phyloP scores from a whole-genome alignment of 2,797 vertebrate species.

The Chiloscyllium punctatum region DNA sequence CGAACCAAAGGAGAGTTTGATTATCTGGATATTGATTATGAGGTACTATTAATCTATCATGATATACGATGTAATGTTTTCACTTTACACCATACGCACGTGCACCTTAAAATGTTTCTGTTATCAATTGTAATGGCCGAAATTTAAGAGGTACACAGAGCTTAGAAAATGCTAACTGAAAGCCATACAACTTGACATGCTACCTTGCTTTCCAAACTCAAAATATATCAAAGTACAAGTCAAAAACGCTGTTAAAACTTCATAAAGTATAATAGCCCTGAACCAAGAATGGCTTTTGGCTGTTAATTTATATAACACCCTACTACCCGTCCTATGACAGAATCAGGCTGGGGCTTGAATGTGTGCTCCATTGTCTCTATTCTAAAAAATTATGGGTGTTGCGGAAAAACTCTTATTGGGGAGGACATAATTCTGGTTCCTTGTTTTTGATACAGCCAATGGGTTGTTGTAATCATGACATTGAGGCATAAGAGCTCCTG shows the following conservation, averaged over 20 bases:
- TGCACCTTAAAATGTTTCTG: background rate
- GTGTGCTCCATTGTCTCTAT: background rate
- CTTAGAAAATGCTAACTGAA: background rate
- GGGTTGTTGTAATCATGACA: background rate
- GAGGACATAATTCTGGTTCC: background rate
- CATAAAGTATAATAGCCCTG: background rate
- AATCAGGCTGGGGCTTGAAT: background rate
- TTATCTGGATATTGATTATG: slow-evolving; percentile 90
- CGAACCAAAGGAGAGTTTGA: slow-evolving; percentile 80
- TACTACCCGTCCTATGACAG: background rate
- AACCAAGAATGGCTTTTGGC: background rate
- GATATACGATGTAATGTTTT: background rate
- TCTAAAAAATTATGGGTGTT: too few relatives aligned
- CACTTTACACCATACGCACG: background rate
- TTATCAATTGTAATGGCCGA: background rate
- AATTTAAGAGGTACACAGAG: background rate
- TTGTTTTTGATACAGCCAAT: background rate
- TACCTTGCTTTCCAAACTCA: background rate
- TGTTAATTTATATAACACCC: background rate
- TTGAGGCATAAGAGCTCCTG: background rate
- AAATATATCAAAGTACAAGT: background rate
- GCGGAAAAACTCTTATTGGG: background rate
- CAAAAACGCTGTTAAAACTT: background rate
- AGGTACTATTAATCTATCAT: slow-evolving; percentile 57
- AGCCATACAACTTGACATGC: background rate